Base-by-base conservation (phyloP, 1,140 invertebrate genomes). In the Subanguina moxae region DNA sequence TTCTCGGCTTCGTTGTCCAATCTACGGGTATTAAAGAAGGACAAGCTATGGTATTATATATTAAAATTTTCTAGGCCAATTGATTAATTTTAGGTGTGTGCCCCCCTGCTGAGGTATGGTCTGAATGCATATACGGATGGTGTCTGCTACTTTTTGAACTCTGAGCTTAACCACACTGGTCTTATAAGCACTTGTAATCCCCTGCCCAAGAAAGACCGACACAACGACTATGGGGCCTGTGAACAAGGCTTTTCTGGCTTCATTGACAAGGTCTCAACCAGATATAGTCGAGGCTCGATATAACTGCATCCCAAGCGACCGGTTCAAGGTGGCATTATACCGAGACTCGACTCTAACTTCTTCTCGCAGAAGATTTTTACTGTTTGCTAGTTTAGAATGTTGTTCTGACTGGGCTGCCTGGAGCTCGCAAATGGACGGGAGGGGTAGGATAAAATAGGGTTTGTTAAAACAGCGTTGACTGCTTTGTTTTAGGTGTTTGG, bases 181-280 rank as follows among this genome's bases (percentile, higher is more conserved):
- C 45, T 76, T 21, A 73, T 77, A 28, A 67, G 45, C 28, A 75
- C 76, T 23, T 77, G 76, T 48, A 52, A 57, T 46, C 32, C 70
- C 19, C 61, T 80, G 57, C 75, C 75, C 3, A 80, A 76, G 43
- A 76, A 65, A 27, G 80, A 80, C 23, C 30, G 78, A 42, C 78
- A 80, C 57, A 80, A 80, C 67, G 76, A 80, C 38, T 82, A 82
- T 57, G 80, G 78, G n/a, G 73, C 76, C 25, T 80, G 78, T 64
- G 73, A 80, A 65, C 75, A 80, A 64, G 78, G 78, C 43, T 78
- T 82, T 65, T 80, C 77, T 5, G 80, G 67, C 32, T 73, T 62
- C 64, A 72, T 80, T 13, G 75, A 78, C 58, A 48, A 80, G 38
- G 77, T 78, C n/a, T n/a, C n/a, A n/a, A n/a, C n/a, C n/a, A n/a